Conservation (phyloP, 2,113 vertebrate species). For the Nematolebias whitei region DNA sequence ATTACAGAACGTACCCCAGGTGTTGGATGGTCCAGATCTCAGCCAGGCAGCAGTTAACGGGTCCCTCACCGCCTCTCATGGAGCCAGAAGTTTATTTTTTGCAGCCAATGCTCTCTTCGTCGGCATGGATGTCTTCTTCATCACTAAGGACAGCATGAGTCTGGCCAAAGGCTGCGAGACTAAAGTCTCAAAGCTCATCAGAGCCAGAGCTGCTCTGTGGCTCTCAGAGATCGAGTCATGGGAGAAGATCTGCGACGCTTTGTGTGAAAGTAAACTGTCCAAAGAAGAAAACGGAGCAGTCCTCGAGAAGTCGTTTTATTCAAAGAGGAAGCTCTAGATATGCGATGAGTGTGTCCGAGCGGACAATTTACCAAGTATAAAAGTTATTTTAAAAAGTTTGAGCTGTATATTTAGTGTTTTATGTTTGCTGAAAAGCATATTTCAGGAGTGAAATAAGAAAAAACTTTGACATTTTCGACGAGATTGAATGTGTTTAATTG, state of each 20-base stretch:
- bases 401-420: no score
- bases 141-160: conserved; percentile 54
- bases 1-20: conserved; percentile 11
- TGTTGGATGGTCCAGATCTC: conserved; percentile 48
- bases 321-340: conserved; percentile 7
- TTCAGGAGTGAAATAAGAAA: no score
- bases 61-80: conserved; percentile 13
- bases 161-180: conserved; percentile 47
- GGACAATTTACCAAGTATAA: no score
- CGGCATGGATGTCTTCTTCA: conserved; percentile 61
- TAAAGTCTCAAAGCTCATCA: conserved; percentile 37
- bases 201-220: conserved; percentile 54
- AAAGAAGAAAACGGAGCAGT: conserved; percentile 3
- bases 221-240: conserved; percentile 46
- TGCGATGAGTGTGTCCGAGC: no score
- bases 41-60: conserved; percentile 47
- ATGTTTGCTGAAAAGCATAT: no score
- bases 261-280: conserved; percentile 12
- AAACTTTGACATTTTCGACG: no score
- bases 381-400: no score
- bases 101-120: conserved; percentile 46
- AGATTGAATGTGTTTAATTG: no score
- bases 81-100: neutral
- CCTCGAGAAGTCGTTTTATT: conserved; percentile 38
- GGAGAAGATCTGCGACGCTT: conserved; percentile 24